Evolutionary conservation across 1,140 invertebrate genomes (phyloP), one percentile per base, ranked within the genome.

Genomic region (Heliothis virescens): DNA sequence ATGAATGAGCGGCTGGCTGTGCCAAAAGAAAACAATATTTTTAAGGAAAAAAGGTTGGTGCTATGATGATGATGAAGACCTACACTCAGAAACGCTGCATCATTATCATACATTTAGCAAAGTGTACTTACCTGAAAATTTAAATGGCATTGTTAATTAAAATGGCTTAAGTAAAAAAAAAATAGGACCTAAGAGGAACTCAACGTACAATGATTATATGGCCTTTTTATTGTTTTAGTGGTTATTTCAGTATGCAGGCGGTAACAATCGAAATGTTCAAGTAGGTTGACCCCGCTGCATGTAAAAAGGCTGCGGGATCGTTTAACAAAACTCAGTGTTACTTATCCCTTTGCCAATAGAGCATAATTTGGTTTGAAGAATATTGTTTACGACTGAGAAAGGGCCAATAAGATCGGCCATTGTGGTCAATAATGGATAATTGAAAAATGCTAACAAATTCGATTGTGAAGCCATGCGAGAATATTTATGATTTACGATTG

Each of bases 371-470:
- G 73, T 48, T 63, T 73, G 63, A 7, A 34, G 72, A 21, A 67
- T 41, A 67, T 26, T 90, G 86, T 89, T 90, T 89, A 87, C 83
- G 83, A 87, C 74, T 71, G 57, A 85, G 82, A 92, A 91, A 91
- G 89, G 87, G 81, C 86, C 91, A 90, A 89, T 90, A 87, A 89
- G 85, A 82, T 82, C 83, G 86, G 52, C 87, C 84, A 88, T 89
- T 90, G 88, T 89, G 88, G 90, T 92, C 91, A 92, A 93, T 92
- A 88, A 91, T 86, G 86, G 84, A 90, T 92, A 90, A 93, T 92
- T 91, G 88, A 90, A 91, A 92, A 92, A 91, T 85, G 84, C 87
- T 91, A 86, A 89, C 87, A 91, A 90, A 90, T 90, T 89, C 85
- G 87, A 93, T 91, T 91, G 91, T 87, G 83, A 83, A 86, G 84